These are phyloP conservation scores for Neofelis nebulosa DNA, from an alignment of 2,113 vertebrate genomes.

Conservation along the genomic window DNA sequence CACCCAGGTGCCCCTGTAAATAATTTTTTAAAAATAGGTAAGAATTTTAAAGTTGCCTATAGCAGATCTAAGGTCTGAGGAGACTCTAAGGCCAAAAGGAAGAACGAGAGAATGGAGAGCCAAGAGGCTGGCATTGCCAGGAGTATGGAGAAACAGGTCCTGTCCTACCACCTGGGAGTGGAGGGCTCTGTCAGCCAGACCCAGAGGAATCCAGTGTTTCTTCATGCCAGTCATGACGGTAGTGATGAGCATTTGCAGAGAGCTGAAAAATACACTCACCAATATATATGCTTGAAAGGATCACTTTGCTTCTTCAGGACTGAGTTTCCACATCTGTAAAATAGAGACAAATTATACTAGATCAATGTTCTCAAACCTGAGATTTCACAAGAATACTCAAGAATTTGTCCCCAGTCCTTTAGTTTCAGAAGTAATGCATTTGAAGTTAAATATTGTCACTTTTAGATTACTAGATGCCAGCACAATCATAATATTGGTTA, in stretches of 20 bases:
- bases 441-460: conserved; percentile 9
- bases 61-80: neutral
- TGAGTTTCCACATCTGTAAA: neutral
- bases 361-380: neutral
- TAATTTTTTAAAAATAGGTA: neutral
- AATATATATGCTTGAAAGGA: neutral
- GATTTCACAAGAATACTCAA: neutral
- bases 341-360: neutral
- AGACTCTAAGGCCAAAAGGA: neutral
- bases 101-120: neutral
- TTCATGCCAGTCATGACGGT: neutral
- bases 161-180: neutral
- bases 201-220: neutral
- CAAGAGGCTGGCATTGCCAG: neutral
- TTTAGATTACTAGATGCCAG: neutral
- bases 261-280: neutral
- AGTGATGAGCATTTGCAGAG: neutral
- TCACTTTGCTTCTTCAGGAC: neutral
- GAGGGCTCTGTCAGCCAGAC: neutral
- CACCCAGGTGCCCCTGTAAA: neutral
- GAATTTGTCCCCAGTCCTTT: neutral
- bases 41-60: neutral
- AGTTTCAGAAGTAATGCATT: conserved; percentile 31
- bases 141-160: neutral
- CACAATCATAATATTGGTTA: neutral